phyloP scores from a whole-genome alignment of 2,888 invertebrate genomes.

The Microplitis manilae region DNA sequence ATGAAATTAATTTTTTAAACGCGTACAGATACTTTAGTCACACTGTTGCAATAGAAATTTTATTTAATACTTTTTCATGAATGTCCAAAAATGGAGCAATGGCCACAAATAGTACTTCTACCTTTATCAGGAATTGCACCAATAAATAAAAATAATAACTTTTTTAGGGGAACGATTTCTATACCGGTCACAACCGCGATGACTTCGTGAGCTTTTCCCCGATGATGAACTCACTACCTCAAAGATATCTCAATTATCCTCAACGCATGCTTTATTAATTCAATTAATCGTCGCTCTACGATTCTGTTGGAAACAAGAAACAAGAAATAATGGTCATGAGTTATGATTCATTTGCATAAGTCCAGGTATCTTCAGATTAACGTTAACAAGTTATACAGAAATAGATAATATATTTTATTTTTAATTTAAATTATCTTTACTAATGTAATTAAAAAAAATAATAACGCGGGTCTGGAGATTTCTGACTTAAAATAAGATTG shows the following conservation, averaged over 20 bases:
- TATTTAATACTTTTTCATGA: too few relatives aligned
- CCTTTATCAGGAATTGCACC: too few relatives aligned
- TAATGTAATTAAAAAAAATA: not conserved
- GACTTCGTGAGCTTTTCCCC: constrained; percentile 57
- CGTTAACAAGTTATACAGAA: not conserved
- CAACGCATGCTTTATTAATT: constrained; percentile 63
- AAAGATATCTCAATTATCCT: constrained; percentile 61
- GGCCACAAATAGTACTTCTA: too few relatives aligned
- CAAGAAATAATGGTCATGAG: constrained; percentile 1
- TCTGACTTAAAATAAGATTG: not conserved
- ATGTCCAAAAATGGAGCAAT: too few relatives aligned
- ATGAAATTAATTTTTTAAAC: too few relatives aligned
- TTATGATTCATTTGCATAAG: not conserved
- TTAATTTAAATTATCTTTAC: not conserved
- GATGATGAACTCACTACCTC: constrained; percentile 60
- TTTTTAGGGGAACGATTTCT: constrained; percentile 61
- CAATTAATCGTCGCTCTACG: not conserved
- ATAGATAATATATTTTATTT: not conserved
- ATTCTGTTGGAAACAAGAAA: not conserved
- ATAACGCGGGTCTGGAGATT: not conserved
- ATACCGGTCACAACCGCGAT: constrained; percentile 55
- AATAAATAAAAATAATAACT: too few relatives aligned
- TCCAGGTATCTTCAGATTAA: not conserved
- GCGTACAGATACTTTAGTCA: too few relatives aligned
- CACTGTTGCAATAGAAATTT: too few relatives aligned